A percentile compares a stretch with the other conserved stretches of the same genome.
Evolutionary conservation across 2,888 invertebrate genomes (phyloP).

Genomic region (Drosophila eohydei): DNA sequence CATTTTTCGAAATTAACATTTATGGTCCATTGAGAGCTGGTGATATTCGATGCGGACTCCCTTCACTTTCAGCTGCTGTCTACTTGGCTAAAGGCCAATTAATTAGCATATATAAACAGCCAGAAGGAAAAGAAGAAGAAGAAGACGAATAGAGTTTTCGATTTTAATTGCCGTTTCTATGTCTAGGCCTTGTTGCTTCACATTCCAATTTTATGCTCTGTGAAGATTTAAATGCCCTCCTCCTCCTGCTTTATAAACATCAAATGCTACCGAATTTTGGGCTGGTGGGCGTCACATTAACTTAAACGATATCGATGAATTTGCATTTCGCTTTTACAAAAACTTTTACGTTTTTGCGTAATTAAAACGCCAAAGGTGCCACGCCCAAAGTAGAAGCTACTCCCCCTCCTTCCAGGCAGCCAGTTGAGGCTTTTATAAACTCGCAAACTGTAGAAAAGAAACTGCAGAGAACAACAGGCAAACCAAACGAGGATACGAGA

Average conservation of each 20-base stretch:
- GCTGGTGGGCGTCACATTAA: slow-evolving; percentile 56
- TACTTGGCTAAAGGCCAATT: slow-evolving; percentile 53
- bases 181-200: slow-evolving; percentile 28
- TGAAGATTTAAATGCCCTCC: slow-evolving; percentile 25
- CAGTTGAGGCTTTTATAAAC: slow-evolving; percentile 57
- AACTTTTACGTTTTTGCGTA: slow-evolving; percentile 69
- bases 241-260: slow-evolving; percentile 27
- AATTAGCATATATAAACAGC: slow-evolving; percentile 75
- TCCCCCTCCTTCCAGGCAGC: neutral
- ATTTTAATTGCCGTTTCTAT: slow-evolving; percentile 33
- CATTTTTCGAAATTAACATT: slow-evolving; percentile 69
- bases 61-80: slow-evolving; percentile 64
- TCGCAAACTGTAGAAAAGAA: slow-evolving; percentile 41
- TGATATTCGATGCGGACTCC: slow-evolving; percentile 48
- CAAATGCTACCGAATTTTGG: slow-evolving; percentile 39
- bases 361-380: slow-evolving; percentile 80
- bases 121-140: slow-evolving; percentile 20
- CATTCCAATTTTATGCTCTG: slow-evolving; percentile 29
- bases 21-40: slow-evolving; percentile 45
- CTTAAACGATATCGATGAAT: slow-evolving; percentile 76
- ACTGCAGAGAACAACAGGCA: slow-evolving; percentile 24
- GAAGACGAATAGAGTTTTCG: slow-evolving; percentile 37
- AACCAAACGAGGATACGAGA: slow-evolving; percentile 27
- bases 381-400: slow-evolving; percentile 54
- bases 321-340: slow-evolving; percentile 63